Base-by-base conservation (phyloP, 1,140 invertebrate species). In the Papilio dardanus region DNA sequence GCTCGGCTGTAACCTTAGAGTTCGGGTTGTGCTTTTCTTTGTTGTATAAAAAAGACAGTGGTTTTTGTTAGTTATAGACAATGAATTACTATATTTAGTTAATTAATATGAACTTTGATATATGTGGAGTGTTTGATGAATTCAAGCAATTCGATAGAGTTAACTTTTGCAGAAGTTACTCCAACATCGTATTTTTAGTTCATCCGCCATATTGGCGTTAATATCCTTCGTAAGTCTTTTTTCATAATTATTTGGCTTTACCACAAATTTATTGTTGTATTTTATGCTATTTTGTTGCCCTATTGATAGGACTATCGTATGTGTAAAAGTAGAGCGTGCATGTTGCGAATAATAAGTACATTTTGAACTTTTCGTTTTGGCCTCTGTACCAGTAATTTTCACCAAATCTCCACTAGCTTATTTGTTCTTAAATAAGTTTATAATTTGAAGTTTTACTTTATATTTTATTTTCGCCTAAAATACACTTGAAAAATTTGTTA, bases 171-270 rank as follows among this genome's bases (percentile, higher is more conserved):
- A 87, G 85, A 87, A 92, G 88, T 88, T 81, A 86, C 86, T 88
- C 89, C 85, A 84, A 90, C 91, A 90, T 92, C 91, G 90, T 93
- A 93, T 93, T 93, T 93, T 93, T 93, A 93, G 90, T 93, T 89
- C 90, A 88, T 91, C 92, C 90, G 92, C 92, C 92, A 93, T 93
- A 93, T 93, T 93, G 92, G 92, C 90, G 87, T 92, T 93, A 91
- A 91, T 92, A 89, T 91, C 88, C 86, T 90, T 93, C 92, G 92
- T 93, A 92, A 93, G 92, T 93, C 88, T 88, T 92, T 93, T 92
- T 91, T 88, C 84, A 83, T 90, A 90, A 91, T 89, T 88, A 87
- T 87, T 85, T 89, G 86, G 88, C 89, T 93, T 91, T 86, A 86
- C 78, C 76, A 80, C 80, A 82, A 83, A 81, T 84, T 79, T 84